Evolutionary conservation across 1,140 invertebrate species (phyloP).

Genomic region (Rhopalosiphum maidis): DNA sequence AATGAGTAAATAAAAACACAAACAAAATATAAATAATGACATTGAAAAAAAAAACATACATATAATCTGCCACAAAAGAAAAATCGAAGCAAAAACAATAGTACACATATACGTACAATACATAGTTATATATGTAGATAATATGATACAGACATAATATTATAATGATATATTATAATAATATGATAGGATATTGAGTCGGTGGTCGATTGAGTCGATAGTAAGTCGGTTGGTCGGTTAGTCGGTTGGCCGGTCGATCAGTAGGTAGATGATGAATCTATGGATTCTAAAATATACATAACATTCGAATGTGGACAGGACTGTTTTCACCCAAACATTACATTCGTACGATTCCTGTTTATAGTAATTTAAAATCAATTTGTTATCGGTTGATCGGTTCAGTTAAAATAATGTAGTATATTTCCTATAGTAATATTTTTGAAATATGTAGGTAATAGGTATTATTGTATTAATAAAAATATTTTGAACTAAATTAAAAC

Average conservation of each 20-base stretch:
- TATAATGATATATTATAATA: not conserved
- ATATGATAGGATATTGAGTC: not conserved
- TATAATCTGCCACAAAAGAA: constrained; percentile 37
- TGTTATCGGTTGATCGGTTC: not conserved
- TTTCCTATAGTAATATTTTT: not conserved
- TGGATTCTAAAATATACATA: too few species aligned
- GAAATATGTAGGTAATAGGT: too few species aligned
- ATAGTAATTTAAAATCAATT: too few species aligned
- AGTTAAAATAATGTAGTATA: not conserved
- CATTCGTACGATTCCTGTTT: not conserved
- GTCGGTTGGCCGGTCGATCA: not conserved
- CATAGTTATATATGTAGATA: not conserved
- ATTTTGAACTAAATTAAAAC: too few species aligned
- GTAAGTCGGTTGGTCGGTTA: not conserved
- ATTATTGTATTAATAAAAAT: too few species aligned
- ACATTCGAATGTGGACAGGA: too few species aligned
- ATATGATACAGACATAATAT: not conserved
- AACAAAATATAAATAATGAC: constrained; percentile 46
- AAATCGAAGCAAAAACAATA: constrained; percentile 2
- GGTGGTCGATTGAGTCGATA: not conserved
- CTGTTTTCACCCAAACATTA: not conserved
- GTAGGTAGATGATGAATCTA: too few species aligned
- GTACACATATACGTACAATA: not conserved
- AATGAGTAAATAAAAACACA: constrained; percentile 36
- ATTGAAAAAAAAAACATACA: not conserved